Base-by-base conservation (phyloP, 2,888 invertebrate species). In the Romanomermis culicivorax region DNA sequence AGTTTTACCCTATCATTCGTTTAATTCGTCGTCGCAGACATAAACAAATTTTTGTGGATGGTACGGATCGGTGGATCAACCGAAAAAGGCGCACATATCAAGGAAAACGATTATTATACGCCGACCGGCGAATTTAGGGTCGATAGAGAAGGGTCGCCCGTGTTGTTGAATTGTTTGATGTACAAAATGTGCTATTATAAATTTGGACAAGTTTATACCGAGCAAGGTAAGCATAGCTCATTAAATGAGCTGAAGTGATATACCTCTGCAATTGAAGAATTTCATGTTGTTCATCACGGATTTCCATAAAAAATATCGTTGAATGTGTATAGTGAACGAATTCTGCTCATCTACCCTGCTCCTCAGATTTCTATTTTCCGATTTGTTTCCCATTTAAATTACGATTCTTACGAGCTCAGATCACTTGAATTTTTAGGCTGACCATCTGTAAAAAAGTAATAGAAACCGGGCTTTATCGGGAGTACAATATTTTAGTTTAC, bases 11-110 rank as follows among this genome's bases (percentile, higher is more conserved):
- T n/a, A n/a, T n/a, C 49, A 2, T 36, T 7, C 36, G 36, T 36
- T 36, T 36, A 11, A 36, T 36, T 36, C 11, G 36, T 36, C 17
- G 30, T 36, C 29, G n/a, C 71, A 84, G 85, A 95, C 71, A 93
- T 95, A 59, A 97, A 97, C 75, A 97, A 95, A 76, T 95, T 95
- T 75, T 77, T 97, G 60, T 95, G 95, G 95, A 97, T 95, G 95
- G 95, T 97, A 48, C 76, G 82, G 57, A 87, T 89, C 70, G 91
- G 93, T 62, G 91, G 93, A 61, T 87, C 88, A 68, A 93, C 93
- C 2, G 86, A 88, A 59, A 79, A 83, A 64, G 93, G 93, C 52
- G 81, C 81, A 42, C 88, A 93, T 71, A 95, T 95, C 65, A 85
- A 86, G 66, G 95, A 97, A 74, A 80, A 81, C 66, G 89, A 95